These are phyloP conservation scores for Fringilla coelebs DNA, from an alignment of 2,797 vertebrate species.

Conservation along the genomic window DNA sequence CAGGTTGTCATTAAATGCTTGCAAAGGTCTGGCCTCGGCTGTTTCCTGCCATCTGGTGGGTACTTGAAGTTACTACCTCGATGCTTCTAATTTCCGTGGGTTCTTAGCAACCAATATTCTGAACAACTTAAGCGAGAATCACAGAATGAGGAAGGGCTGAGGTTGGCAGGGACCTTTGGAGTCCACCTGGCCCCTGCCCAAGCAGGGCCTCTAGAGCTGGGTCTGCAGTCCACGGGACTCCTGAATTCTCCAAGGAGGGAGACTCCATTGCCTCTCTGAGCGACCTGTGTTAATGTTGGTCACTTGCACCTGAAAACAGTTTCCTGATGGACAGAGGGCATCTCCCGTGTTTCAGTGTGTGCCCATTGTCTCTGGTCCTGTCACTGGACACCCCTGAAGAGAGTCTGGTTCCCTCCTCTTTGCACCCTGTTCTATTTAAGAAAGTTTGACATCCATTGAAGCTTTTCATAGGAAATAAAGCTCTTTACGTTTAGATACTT, in stretches of 20 bases:
- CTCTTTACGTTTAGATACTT: neutral
- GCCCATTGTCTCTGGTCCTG: neutral
- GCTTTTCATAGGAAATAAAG: neutral
- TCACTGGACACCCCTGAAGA: neutral
- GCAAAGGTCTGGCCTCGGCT: neutral
- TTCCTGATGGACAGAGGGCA: neutral
- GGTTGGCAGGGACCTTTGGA: neutral
- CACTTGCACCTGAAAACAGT: neutral
- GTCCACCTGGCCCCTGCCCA: neutral
- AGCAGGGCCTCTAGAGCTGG: neutral
- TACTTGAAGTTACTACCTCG: neutral
- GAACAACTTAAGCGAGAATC: neutral
- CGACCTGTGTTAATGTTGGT: neutral
- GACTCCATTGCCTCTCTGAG: neutral
- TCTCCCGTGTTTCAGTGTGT: neutral
- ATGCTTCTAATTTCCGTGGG: neutral
- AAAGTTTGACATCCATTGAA: neutral
- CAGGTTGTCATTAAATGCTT: neutral
- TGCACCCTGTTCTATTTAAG: neutral
- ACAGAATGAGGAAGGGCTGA: neutral
- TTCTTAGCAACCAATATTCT: neutral
- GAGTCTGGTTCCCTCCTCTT: neutral
- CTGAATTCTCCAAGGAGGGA: neutral
- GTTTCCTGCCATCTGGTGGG: slow-evolving; percentile 57
- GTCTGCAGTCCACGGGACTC: neutral